Evolutionary conservation across 37 sponge, comb jelly and placozoan species (phyloP).

Genomic region (Aplysina aerophoba): DNA sequence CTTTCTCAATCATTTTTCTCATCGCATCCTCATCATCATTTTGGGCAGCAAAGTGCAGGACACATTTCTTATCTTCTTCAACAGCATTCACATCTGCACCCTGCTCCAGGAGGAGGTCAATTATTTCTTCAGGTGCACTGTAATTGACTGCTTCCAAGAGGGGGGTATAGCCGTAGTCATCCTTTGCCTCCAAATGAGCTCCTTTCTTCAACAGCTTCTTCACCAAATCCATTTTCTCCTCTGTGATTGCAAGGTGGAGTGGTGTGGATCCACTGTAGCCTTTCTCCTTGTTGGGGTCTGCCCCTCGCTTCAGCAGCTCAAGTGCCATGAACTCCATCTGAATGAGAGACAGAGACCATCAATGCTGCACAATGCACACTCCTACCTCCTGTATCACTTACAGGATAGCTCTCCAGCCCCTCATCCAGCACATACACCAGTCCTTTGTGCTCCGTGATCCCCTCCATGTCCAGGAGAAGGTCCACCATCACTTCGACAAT

Average conservation of each 20-base stretch:
- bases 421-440: slow-evolving; percentile 30
- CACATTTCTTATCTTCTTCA: background rate
- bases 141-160: slow-evolving; percentile 18
- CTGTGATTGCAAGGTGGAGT: slow-evolving; percentile 13
- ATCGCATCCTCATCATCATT: slow-evolving; percentile 23
- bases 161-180: slow-evolving; percentile 24
- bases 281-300: slow-evolving; percentile 28
- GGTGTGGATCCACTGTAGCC: background rate
- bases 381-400: background rate
- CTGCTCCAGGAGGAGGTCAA: slow-evolving; percentile 1
- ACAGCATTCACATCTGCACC: slow-evolving; percentile 22
- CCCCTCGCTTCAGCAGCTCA: slow-evolving; percentile 25
- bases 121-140: background rate
- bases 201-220: slow-evolving; percentile 32
- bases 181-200: background rate
- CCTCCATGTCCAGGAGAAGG: slow-evolving; percentile 3
- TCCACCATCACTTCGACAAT: slow-evolving; percentile 19
- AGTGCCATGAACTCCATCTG: slow-evolving; percentile 9
- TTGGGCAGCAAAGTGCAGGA: slow-evolving; percentile 22
- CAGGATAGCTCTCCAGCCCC: slow-evolving; percentile 18
- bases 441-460: background rate
- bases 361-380: no score
- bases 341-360: background rate
- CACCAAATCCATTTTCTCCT: background rate
- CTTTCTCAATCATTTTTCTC: background rate